Evolutionary conservation across 2,113 vertebrate species (phyloP).

Genomic region (Antechinus flavipes): DNA sequence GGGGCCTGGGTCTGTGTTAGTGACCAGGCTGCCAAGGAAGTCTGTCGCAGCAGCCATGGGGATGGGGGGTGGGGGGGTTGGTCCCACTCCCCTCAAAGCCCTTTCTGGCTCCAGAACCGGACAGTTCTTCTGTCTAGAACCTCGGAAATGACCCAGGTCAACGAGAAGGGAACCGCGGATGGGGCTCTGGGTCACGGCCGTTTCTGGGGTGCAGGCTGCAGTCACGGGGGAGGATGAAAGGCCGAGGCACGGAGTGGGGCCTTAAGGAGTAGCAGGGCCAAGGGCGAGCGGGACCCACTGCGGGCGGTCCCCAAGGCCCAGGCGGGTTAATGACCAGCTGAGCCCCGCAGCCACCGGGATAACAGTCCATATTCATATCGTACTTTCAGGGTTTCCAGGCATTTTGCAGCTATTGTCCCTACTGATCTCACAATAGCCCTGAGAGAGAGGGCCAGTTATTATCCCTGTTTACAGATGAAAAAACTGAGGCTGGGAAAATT

Average conservation of each 20-base stretch:
- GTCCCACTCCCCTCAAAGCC: too few relatives aligned
- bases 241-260: too few relatives aligned
- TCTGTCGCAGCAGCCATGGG: neutral
- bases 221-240: neutral
- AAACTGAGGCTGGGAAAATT: neutral
- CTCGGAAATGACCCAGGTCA: neutral
- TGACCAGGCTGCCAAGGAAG: neutral
- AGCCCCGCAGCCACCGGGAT: too few relatives aligned
- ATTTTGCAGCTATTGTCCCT: neutral
- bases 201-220: too few relatives aligned
- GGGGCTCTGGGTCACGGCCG: neutral
- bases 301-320: neutral
- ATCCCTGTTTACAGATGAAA: slow-evolving; percentile 2
- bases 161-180: neutral
- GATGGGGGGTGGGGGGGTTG: too few relatives aligned
- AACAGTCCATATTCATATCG: too few relatives aligned
- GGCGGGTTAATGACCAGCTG: too few relatives aligned
- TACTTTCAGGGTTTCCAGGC: too few relatives aligned
- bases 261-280: neutral
- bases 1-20: neutral
- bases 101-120: neutral
- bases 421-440: neutral
- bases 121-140: neutral
- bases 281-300: neutral
- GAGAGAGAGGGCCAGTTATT: neutral